phyloP scores from a whole-genome alignment of 2,797 vertebrate species.

The Cynodonichthys magdalenae region DNA sequence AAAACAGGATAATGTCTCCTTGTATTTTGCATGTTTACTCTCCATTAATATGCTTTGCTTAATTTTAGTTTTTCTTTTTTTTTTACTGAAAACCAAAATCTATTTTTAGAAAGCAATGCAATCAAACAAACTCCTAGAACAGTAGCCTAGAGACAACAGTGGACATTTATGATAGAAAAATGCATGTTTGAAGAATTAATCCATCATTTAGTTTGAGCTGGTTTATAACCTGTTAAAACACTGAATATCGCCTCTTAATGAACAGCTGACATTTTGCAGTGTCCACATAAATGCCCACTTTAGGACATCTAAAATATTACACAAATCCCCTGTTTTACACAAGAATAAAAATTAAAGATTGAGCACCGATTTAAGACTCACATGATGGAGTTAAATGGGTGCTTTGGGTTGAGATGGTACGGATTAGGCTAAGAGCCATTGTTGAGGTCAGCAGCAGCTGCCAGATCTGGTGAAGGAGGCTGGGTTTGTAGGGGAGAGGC shows the following conservation, averaged over 20 bases:
- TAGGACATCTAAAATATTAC: constrained; percentile 29
- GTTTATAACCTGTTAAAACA: constrained; percentile 1
- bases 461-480: constrained; percentile 50
- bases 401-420: constrained; percentile 38
- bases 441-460: constrained; percentile 56
- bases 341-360: constrained; percentile 40
- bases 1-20: no score
- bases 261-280: constrained; percentile 22
- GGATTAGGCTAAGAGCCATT: constrained; percentile 51
- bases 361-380: constrained; percentile 25
- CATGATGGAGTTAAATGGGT: constrained; percentile 39
- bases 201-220: neutral
- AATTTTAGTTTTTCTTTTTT: neutral
- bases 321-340: constrained; percentile 42
- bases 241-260: neutral
- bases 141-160: neutral
- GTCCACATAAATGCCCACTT: constrained; percentile 13
- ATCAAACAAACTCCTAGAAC: neutral
- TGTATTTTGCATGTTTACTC: neutral
- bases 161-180: neutral
- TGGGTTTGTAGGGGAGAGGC: constrained; percentile 18
- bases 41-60: neutral
- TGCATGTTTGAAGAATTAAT: neutral
- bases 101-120: no score
- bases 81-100: no score